phyloP scores from a whole-genome alignment of 1,140 invertebrate species.

The Acarapis woodi region DNA sequence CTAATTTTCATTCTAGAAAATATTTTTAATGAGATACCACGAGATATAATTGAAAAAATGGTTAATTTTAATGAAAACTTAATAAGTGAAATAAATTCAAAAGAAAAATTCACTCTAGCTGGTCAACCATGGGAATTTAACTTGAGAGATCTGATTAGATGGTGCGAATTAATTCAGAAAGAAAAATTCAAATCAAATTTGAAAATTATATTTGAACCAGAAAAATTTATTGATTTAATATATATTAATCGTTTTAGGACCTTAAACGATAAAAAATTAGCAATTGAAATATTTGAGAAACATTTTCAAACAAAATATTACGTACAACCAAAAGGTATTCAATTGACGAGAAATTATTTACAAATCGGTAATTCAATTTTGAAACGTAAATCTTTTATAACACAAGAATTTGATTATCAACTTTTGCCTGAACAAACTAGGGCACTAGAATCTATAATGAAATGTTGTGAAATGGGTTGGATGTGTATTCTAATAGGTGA shows the following conservation, averaged over 20 bases:
- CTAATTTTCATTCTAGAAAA: slow-evolving; percentile 26
- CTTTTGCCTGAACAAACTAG: slow-evolving; percentile 30
- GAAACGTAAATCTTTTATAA: slow-evolving; percentile 6
- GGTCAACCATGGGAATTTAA: slow-evolving; percentile 91
- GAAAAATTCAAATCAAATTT: neutral
- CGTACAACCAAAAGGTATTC: slow-evolving; percentile 12
- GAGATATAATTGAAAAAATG: slow-evolving; percentile 31
- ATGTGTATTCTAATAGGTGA: slow-evolving; percentile 54
- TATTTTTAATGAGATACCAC: slow-evolving; percentile 20
- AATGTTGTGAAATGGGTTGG: slow-evolving; percentile 68
- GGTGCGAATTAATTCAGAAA: slow-evolving; percentile 37
- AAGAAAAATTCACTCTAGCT: slow-evolving; percentile 29
- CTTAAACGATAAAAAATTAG: slow-evolving; percentile 34
- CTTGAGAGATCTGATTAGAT: slow-evolving; percentile 68
- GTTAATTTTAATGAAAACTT: slow-evolving; percentile 47
- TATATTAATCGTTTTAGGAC: slow-evolving; percentile 53
- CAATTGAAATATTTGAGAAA: slow-evolving; percentile 24
- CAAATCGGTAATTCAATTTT: slow-evolving; percentile 17
- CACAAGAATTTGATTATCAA: slow-evolving; percentile 22
- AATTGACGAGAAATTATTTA: slow-evolving; percentile 9
- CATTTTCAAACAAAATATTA: slow-evolving; percentile 29
- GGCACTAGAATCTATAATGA: slow-evolving; percentile 36
- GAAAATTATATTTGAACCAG: neutral
- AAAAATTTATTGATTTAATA: no score
- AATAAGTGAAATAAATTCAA: slow-evolving; percentile 27